These are phyloP conservation scores for Chelidonichthys spinosus DNA, from an alignment of 2,797 vertebrate genomes.

Conservation along the genomic window DNA sequence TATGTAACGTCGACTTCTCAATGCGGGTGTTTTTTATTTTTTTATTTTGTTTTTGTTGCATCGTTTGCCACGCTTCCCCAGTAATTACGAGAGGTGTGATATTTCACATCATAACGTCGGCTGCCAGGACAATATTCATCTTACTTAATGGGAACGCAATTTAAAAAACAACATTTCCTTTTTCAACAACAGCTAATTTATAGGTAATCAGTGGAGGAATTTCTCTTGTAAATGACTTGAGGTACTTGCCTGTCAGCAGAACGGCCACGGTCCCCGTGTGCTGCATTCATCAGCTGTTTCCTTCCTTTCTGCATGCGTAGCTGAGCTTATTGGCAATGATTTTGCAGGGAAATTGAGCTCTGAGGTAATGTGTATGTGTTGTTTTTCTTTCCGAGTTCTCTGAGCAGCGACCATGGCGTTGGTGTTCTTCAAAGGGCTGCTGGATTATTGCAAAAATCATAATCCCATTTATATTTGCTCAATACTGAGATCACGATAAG, in stretches of 20 bases:
- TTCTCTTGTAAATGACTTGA: slow-evolving; percentile 48
- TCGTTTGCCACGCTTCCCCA: slow-evolving; percentile 10
- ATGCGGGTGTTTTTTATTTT: slow-evolving; percentile 6
- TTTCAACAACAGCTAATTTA: slow-evolving; percentile 30
- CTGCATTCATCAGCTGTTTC: slow-evolving; percentile 60
- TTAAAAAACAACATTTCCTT: slow-evolving; percentile 16
- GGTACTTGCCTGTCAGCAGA: slow-evolving; percentile 49
- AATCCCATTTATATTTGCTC: neutral
- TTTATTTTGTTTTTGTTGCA: neutral
- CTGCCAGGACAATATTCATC: slow-evolving; percentile 20
- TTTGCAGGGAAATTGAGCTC: slow-evolving; percentile 30
- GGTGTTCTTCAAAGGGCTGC: neutral
- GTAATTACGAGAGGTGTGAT: slow-evolving; percentile 39
- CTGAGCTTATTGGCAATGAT: slow-evolving; percentile 33
- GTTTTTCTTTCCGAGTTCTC: neutral
- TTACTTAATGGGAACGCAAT: slow-evolving; percentile 26
- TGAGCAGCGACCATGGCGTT: neutral
- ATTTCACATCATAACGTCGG: slow-evolving; percentile 24
- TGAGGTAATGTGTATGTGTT: neutral
- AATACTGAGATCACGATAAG: too few species aligned
- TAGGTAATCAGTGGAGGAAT: slow-evolving; percentile 47
- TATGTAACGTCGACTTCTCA: neutral
- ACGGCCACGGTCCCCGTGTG: slow-evolving; percentile 2
- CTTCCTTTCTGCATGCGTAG: slow-evolving; percentile 47
- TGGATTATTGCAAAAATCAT: neutral